Base-by-base conservation (phyloP, 2,113 vertebrate genomes). In the Sinocyclocheilus maitianheensis region DNA sequence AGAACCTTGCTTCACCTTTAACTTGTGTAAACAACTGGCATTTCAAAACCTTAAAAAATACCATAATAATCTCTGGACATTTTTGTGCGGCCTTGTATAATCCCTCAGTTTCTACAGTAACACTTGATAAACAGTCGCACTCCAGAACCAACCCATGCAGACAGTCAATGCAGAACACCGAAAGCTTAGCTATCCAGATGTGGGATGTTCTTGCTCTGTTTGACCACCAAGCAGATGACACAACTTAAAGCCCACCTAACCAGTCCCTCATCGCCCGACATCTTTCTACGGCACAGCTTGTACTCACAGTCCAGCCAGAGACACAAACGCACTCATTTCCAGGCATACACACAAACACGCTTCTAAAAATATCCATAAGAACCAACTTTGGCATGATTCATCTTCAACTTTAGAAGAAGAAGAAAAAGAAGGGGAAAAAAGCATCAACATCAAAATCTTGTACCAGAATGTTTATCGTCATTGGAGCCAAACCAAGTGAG, bases 341-440 rank as follows among this genome's bases (percentile, higher is more conserved):
- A 87, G 67, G 84, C 88, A 86, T 72, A 86, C 78, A 74, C 88
- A 83, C 83, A 89, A 88, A 63, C 85, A 81, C 75, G 81, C 87
- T 80, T 84, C 84, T 85, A 77, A 87, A 77, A 75, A 34, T 60
- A 72, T 51, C 24, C 8, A 84, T 53, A 43, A 8, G 74, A 30
- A 22, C 72, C 43, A 53, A 55, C 58, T 77, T 85, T 72, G 58
- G 55, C 48, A 84, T 84, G 84, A 89, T 81, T 89, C 85, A 81
- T 84, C 82, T 60, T 53, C 18, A 85, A n/a, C 37, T 85, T 81
- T 37, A 37, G 22, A 85, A 86, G 75, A 74, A 37, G 22, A 85
- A 86, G 46, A 43, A 83, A 83, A 71, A 26, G 26, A 26, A 26
- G 26, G 26, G 1, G 1, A 53, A 40, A 81, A 69, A 26, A 48